Evolutionary conservation across 2,113 vertebrate species (phyloP).

Genomic region (Xenopus borealis): DNA sequence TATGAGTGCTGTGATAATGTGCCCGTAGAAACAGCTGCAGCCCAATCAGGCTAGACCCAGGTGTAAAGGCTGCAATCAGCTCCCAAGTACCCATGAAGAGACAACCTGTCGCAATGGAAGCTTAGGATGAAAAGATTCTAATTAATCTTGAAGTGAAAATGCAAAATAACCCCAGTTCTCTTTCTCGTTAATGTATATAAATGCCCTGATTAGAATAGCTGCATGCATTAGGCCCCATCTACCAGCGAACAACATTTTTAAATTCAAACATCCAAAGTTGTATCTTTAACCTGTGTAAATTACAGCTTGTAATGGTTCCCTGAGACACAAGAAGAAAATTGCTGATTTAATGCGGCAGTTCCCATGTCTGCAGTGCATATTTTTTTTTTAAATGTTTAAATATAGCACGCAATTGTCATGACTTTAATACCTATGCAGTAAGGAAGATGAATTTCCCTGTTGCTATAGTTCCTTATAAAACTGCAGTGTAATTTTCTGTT

Average conservation of each 20-base stretch:
- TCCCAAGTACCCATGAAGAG: constrained; percentile 38
- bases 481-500: no score
- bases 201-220: constrained; percentile 18
- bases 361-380: no score
- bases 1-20: constrained; percentile 11
- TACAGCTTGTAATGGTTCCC: no score
- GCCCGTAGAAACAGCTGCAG: constrained; percentile 30
- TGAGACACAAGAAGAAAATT: no score
- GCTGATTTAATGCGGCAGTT: no score
- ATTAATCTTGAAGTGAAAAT: constrained; percentile 25
- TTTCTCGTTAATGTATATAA: constrained; percentile 23
- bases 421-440: no score
- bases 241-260: constrained; percentile 3
- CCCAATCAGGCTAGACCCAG: constrained; percentile 40
- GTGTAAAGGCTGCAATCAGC: constrained; percentile 41
- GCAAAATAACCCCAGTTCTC: constrained; percentile 28
- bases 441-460: no score
- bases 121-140: constrained; percentile 33
- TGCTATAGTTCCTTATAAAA: no score
- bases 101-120: constrained; percentile 29
- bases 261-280: constrained; percentile 27
- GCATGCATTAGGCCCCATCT: constrained; percentile 18
- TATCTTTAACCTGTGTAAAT: constrained; percentile 6
- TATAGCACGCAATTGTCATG: no score
- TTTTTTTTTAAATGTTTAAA: no score